Base-by-base conservation (phyloP, 1,140 invertebrate genomes). In the Ceratina australensis region DNA sequence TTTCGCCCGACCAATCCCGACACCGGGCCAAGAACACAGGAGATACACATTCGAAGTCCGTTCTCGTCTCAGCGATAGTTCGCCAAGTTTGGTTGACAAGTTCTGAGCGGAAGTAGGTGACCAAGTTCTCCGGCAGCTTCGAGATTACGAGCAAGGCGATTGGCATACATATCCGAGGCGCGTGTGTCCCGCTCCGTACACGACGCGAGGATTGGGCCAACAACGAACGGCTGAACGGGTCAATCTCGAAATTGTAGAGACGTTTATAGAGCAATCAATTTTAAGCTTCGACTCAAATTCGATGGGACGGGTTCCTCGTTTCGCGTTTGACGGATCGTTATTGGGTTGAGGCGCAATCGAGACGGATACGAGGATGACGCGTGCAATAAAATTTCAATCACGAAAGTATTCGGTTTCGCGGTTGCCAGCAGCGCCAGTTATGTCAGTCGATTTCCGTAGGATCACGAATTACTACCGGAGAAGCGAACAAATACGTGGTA, bases 51-150 rank as follows among this genome's bases (percentile, higher is more conserved):
- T 84, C 66, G 33, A 72, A 73, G 54, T 50, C 42, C 16, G 47
- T 22, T 56, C 42, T 12, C 28, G n/a, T 22, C n/a, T 33, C 50
- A 3, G 42, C 72, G 56, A 85, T 81, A 85, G 84, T 85, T 85
- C 54, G 75, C 79, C 66, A 82, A 85, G 18, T 72, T n/a, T 85
- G 83, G 75, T 82, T 79, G 83, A 76, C 83, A 77, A 85, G 84
- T 85, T 85, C 50, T 22, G 54, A 60, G 20, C 63, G 56, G 68
- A 84, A 84, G 68, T 84, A 65, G 82, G 81, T 80, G 81, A 83
- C 68, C 78, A 80, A 84, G 82, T 84, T 84, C 57, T 66, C 73
- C 57, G 47, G 65, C 59, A 54, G 52, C 24, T n/a, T 57, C 64
- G 47, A 56, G 82, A 83, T 84, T 78, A 75, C 56, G 57, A 24